These are phyloP conservation scores for Morone chrysops DNA, from an alignment of 2,113 vertebrate species.

Conservation along the genomic window DNA sequence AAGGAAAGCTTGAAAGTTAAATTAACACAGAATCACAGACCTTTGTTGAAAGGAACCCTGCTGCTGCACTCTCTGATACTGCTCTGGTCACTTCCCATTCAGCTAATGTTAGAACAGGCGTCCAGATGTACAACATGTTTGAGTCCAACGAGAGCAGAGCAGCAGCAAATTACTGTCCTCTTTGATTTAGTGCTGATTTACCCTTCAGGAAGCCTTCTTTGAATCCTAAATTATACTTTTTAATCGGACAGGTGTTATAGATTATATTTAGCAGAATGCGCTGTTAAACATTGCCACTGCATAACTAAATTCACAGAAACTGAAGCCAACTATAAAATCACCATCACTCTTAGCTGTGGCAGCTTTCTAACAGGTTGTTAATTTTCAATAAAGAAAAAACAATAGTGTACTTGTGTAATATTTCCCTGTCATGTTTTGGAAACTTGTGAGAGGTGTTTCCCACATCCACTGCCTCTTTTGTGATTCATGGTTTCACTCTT, in stretches of 20 bases:
- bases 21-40: constrained; percentile 18
- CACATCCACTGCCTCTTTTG: constrained; percentile 2
- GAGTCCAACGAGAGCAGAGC: constrained; percentile 20
- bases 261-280: not conserved
- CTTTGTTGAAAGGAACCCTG: not conserved
- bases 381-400: constrained; percentile 15
- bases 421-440: constrained; percentile 8
- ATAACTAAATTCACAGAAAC: not conserved
- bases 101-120: constrained; percentile 17
- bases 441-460: constrained; percentile 12
- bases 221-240: constrained; percentile 5
- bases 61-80: constrained; percentile 15
- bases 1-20: constrained; percentile 26
- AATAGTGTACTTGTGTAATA: constrained; percentile 7
- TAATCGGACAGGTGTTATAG: not conserved
- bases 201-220: not conserved
- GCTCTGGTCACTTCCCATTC: not conserved
- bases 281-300: not conserved
- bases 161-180: not conserved
- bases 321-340: not conserved
- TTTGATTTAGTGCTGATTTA: constrained; percentile 3
- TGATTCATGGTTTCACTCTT: constrained; percentile 44
- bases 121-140: not conserved
- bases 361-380: not conserved
- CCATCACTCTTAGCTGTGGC: not conserved